A percentile compares a stretch with the other conserved stretches of the same genome.
These are phyloP conservation scores for Penaeus japonicus DNA, from an alignment of 1,140 invertebrate species.

Conservation along the genomic window DNA sequence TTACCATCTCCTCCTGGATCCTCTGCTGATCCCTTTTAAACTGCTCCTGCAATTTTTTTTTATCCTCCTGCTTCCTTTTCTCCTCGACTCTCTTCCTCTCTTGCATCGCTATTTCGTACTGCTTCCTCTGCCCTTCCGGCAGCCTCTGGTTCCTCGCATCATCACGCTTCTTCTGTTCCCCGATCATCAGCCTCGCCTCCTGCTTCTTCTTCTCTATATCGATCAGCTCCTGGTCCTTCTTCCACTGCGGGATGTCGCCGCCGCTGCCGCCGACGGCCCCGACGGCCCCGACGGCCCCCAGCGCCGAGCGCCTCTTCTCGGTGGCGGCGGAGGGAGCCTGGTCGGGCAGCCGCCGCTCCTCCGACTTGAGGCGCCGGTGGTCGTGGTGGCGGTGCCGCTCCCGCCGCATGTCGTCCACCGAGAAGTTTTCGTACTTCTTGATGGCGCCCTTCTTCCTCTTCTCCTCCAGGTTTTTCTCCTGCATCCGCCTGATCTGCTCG, in stretches of 20 bases:
- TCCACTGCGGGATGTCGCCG: neutral
- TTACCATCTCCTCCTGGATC: slow-evolving; percentile 42
- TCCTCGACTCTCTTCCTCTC: neutral
- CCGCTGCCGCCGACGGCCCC: neutral
- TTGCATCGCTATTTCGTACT: neutral
- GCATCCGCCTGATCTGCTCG: slow-evolving; percentile 58
- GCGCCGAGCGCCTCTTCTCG: slow-evolving; percentile 15
- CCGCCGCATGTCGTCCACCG: slow-evolving; percentile 16
- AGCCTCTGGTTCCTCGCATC: slow-evolving; percentile 9
- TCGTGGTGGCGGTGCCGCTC: neutral
- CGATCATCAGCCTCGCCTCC: slow-evolving; percentile 43
- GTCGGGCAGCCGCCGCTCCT: neutral
- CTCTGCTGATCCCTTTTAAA: slow-evolving; percentile 22
- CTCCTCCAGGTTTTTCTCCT: slow-evolving; percentile 53
- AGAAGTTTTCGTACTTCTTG: slow-evolving; percentile 15
- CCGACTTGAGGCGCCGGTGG: slow-evolving; percentile 33
- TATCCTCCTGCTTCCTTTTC: neutral
- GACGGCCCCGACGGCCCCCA: neutral
- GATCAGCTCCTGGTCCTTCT: neutral
- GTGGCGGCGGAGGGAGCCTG: neutral
- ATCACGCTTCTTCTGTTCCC: slow-evolving; percentile 21
- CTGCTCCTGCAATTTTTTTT: neutral
- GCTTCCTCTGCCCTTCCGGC: neutral
- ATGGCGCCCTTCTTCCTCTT: slow-evolving; percentile 43
- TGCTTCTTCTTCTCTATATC: slow-evolving; percentile 36